These are phyloP conservation scores for Caenorhabditis latens DNA, from an alignment of 1,140 invertebrate species.

Conservation along the genomic window DNA sequence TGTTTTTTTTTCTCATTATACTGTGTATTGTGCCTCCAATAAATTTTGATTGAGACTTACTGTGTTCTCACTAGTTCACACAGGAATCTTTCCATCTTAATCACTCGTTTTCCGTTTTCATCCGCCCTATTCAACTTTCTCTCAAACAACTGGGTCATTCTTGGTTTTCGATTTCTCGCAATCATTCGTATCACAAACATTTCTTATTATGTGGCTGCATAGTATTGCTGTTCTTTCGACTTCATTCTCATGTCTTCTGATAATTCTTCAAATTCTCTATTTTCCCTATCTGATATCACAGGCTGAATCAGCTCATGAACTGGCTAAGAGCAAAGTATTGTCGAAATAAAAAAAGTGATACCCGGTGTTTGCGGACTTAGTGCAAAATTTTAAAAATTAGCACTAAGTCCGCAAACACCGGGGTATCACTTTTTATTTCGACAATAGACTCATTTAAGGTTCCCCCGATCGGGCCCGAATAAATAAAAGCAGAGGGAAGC, in stretches of 20 bases:
- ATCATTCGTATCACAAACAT: no score
- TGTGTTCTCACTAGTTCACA: background rate
- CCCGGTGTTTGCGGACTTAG: no score
- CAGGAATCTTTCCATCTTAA: background rate
- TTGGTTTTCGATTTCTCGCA: background rate
- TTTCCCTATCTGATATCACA: constrained; percentile 20
- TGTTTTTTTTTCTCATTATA: no score
- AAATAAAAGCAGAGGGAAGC: background rate
- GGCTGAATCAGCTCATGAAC: constrained; percentile 25
- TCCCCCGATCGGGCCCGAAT: no score
- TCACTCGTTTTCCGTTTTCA: background rate
- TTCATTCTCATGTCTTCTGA: constrained; percentile 43
- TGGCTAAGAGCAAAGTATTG: constrained; percentile 12
- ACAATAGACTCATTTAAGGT: no score
- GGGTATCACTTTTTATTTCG: no score
- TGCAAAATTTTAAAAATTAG: no score
- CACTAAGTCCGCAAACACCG: no score
- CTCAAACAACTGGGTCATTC: constrained; percentile 6
- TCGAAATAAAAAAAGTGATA: no score
- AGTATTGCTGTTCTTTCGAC: constrained; percentile 34
- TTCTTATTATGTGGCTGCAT: constrained; percentile 15
- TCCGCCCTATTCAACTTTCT: constrained; percentile 22
- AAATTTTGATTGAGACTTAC: no score
- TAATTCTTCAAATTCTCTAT: constrained; percentile 39
- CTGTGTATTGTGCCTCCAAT: no score